phyloP scores from a whole-genome alignment of 2,797 vertebrate genomes.

The Galaxias olidus region DNA sequence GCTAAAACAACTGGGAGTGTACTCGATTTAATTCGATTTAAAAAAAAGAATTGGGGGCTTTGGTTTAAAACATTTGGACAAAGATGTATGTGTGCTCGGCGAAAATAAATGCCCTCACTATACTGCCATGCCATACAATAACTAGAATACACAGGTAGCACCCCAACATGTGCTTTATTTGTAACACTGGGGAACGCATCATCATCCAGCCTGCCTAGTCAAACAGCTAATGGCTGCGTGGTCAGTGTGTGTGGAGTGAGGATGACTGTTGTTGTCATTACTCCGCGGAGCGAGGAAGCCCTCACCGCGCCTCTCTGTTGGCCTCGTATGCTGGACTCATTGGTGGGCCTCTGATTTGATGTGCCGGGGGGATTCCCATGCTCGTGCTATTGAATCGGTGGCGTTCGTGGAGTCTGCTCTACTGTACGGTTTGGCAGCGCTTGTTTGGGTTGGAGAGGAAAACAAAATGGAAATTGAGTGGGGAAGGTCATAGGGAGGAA shows the following conservation, averaged over 20 bases:
- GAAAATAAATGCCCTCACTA: neutral
- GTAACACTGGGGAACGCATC: no score
- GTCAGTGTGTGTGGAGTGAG: constrained; percentile 1
- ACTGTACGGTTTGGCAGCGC: neutral
- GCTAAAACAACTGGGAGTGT: constrained; percentile 71
- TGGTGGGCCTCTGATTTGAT: neutral
- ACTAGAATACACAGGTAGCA: neutral
- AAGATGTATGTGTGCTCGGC: constrained; percentile 13
- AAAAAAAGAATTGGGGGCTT: constrained; percentile 41
- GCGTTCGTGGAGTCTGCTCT: neutral
- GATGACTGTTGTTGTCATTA: constrained; percentile 9
- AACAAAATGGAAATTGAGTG: neutral
- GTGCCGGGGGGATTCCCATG: neutral
- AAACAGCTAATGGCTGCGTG: neutral
- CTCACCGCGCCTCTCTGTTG: neutral
- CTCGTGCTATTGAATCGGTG: constrained; percentile 17
- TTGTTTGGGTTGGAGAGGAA: constrained; percentile 1
- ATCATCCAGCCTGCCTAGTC: neutral
- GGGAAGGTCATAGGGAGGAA: neutral
- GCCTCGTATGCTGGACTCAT: constrained; percentile 7
- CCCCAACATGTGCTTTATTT: neutral
- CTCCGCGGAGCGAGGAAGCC: neutral
- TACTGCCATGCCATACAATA: neutral
- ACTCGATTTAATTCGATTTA: constrained; percentile 63
- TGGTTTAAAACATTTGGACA: constrained; percentile 44